Conservation (phyloP, 2,113 vertebrate species). For the Ciconia maguari region DNA sequence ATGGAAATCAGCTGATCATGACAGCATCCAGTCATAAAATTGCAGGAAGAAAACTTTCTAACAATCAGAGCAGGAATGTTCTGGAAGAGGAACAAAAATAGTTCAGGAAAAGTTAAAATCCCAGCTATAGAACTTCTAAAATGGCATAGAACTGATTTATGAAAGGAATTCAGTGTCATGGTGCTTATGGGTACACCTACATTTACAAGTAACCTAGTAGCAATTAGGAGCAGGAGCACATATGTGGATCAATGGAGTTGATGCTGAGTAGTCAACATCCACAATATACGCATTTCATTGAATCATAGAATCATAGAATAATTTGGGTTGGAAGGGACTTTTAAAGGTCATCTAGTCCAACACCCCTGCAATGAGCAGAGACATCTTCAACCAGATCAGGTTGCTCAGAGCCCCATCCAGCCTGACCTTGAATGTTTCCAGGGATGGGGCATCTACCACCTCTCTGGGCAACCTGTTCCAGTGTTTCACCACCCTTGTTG, state of each 20-base stretch:
- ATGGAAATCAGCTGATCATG: neutral
- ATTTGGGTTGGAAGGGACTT: too few relatives aligned
- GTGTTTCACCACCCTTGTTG: too few relatives aligned
- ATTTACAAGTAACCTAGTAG: neutral
- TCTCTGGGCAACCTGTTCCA: too few relatives aligned
- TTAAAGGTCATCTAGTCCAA: too few relatives aligned
- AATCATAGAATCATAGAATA: too few relatives aligned
- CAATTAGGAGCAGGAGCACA: neutral
- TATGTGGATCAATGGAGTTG: neutral
- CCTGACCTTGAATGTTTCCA: too few relatives aligned
- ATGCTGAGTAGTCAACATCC: neutral
- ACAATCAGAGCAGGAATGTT: neutral
- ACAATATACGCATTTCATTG: neutral
- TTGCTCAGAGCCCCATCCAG: too few relatives aligned
- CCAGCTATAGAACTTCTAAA: neutral
- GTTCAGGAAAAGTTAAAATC: neutral
- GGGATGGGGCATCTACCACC: too few relatives aligned
- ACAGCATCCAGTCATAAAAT: neutral
- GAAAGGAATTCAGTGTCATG: neutral
- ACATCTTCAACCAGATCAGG: too few relatives aligned
- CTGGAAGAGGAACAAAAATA: neutral
- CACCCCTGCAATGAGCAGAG: too few relatives aligned
- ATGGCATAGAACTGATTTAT: neutral
- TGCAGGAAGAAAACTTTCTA: neutral
- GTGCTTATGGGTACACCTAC: neutral